Base-by-base conservation (phyloP, 2,888 invertebrate genomes). In the Torymus texanus region DNA sequence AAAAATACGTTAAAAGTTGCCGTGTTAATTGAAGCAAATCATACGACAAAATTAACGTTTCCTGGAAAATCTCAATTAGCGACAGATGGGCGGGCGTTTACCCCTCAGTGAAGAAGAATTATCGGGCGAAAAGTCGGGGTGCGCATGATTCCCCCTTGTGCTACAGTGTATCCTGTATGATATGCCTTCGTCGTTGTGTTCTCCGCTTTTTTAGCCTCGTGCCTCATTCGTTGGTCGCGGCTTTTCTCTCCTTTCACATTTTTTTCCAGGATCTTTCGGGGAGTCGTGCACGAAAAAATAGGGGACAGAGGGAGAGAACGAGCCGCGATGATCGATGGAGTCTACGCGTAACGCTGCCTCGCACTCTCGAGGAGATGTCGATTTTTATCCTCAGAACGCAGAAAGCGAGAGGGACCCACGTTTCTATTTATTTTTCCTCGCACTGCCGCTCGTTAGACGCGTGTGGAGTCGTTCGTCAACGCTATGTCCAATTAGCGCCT, bases 321-420 rank as follows among this genome's bases (percentile, higher is more conserved):
- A 29, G 29, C 29, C 5, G 75, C 14, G 58, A 75, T 75, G 75
- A 75, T 68, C 61, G 75, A 75, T 75, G 75, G 41, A 11, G 55
- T 13, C 16, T 50, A 53, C 21, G 21, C 29, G 29, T 3, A 5
- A 55, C 29, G 18, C 61, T 59, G 4, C 29, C 29, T 29, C 29
- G 29, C 29, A 5, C 5, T 29, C 16, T 63, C 18, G 16, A 16
- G n/a, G 75, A 14, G 65, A 68, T 68, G 61, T 61, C 68, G 61
- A 75, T 75, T 68, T 68, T 75, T 68, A 75, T 75, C 75, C 29
- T 29, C 29, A 29, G 29, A 29, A 29, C 29, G 4, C 5, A 29
- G 29, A 29, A 3, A 29, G 4, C 5, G 61, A 68, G 24, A 18
- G 41, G 53, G 61, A 29, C 5, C 16, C 13, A n/a, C 29, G n/a